Percentiles rank a stretch among this genome's conserved stretches.
These are phyloP conservation scores for Lepus townsendii DNA, from an alignment of 2,797 vertebrate species.

Conservation along the genomic window DNA sequence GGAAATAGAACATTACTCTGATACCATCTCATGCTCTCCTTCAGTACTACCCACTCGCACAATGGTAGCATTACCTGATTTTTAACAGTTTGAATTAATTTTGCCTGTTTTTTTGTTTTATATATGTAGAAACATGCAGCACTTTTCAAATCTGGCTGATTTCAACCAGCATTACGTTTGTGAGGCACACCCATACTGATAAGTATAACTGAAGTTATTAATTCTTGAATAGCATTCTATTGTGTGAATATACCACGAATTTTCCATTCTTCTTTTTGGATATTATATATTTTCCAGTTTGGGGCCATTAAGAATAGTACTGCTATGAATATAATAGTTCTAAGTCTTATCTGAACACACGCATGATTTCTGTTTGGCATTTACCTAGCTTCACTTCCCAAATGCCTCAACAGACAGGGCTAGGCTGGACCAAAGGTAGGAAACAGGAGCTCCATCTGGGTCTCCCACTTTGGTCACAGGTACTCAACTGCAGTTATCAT, in stretches of 20 bases:
- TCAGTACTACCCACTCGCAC: accelerated
- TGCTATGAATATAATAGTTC: background rate
- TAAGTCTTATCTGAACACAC: background rate
- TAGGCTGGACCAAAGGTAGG: no score
- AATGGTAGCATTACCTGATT: background rate
- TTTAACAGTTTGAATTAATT: background rate
- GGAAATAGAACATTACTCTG: background rate
- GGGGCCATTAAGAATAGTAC: background rate
- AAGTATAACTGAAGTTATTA: conserved; percentile 4
- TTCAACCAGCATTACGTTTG: background rate
- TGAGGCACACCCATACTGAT: background rate
- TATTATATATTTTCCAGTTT: conserved; percentile 35
- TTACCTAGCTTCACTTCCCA: background rate
- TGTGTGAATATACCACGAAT: background rate
- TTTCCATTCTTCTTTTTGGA: background rate
- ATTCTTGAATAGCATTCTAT: background rate
- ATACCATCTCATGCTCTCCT: background rate
- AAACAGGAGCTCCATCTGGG: no score
- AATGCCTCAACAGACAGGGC: no score
- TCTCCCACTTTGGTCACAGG: no score
- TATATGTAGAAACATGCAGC: background rate
- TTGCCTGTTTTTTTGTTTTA: background rate
- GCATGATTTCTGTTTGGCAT: conserved; percentile 1
- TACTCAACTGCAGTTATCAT: no score
- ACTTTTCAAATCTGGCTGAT: background rate